Base-by-base conservation (phyloP, 1,140 invertebrate species). In the Reticulitermes speratus region DNA sequence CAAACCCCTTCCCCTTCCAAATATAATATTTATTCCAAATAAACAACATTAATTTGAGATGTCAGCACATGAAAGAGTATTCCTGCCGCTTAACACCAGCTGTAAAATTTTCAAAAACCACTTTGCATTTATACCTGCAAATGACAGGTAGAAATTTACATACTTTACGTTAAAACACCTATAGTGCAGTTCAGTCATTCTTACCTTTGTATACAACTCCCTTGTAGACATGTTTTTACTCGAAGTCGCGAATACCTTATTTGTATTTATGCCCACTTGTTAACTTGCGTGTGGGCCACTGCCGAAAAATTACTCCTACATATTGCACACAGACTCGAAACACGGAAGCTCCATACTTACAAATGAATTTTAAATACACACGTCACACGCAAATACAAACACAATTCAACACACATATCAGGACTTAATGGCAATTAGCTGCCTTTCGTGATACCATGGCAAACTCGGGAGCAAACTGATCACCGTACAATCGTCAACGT, bases 131-230 rank as follows among this genome's bases (percentile, higher is more conserved):
- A 14, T 21, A 55, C 14, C 14, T 55, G 52, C 52, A 5, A 21
- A 55, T 19, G 52, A 21, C 14, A 21, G 3, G 52, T 55, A 21
- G 5, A 16, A 55, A 21, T 19, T 21, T 55, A 21, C 52, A 55
- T 21, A 16, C 19, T 55, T 21, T 55, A 55, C 19, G 52, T 21
- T 21, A 19, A 12, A 55, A 19, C 19, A 48, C 16, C 19, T 14
- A 55, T 21, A 55, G 19, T 6, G 19, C 5, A 19, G 19, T 55
- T 55, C 52, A 55, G 19, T 21, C 19, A 21, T 21, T 55, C 52
- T 55, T 91, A 91, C 86, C 88, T 30, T 91, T 89, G 85, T 91
- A 91, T 85, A 91, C 87, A 3, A 93, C 88, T 55, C 91, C 90
- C 69, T 92, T 92, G 65, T 75, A 75, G 65, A 75, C 65, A 75